A percentile compares a stretch with the other conserved stretches of the same genome.
These are phyloP conservation scores for Andrena bicolor DNA, from an alignment of 2,888 invertebrate genomes.

Conservation along the genomic window DNA sequence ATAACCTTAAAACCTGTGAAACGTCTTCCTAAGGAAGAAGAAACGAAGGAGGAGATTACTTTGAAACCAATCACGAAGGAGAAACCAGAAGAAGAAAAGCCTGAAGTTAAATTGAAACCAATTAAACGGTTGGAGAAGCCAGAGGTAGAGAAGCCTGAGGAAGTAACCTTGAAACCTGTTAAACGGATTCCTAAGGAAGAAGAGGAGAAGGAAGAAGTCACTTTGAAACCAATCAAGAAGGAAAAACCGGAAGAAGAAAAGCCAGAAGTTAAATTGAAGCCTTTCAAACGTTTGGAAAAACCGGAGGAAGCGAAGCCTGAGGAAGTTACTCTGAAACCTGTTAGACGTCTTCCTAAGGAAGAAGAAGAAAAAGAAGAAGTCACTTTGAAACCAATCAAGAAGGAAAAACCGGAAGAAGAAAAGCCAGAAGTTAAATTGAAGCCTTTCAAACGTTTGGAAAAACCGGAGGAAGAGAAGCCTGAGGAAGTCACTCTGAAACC, in stretches of 20 bases:
- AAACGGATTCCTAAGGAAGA: conserved; percentile 45
- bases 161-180: conserved; percentile 68
- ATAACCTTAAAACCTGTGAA: conserved; percentile 66
- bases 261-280: conserved; percentile 54
- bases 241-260: conserved; percentile 51
- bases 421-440: conserved; percentile 70
- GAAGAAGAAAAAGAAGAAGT: conserved; percentile 70
- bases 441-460: conserved; percentile 69
- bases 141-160: conserved; percentile 74
- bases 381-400: conserved; percentile 75
- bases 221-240: conserved; percentile 75
- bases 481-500: conserved; percentile 71
- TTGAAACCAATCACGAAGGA: conserved; percentile 74
- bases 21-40: conserved; percentile 46
- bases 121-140: conserved; percentile 14
- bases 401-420: conserved; percentile 50
- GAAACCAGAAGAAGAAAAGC: conserved; percentile 71
- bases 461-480: conserved; percentile 73
- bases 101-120: conserved; percentile 29
- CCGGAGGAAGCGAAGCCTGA: conserved; percentile 73
- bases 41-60: conserved; percentile 73
- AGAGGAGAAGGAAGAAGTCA: conserved; percentile 70
- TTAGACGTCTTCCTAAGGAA: conserved; percentile 63
- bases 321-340: conserved; percentile 65
- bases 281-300: conserved; percentile 6